phyloP scores from a whole-genome alignment of 2,797 vertebrate genomes.

The Manis crassicaudata region DNA sequence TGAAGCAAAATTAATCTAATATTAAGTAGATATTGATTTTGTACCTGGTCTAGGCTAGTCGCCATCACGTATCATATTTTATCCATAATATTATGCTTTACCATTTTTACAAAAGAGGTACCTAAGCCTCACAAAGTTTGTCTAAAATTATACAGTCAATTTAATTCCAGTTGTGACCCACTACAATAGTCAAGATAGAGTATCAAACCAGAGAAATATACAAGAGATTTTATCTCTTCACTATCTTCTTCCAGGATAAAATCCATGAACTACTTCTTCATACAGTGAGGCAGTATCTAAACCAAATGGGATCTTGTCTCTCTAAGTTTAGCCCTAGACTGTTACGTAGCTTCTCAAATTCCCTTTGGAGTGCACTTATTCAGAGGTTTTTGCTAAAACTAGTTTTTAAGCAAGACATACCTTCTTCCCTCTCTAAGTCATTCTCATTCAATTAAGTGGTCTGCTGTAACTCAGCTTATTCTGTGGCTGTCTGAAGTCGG shows the following conservation, averaged over 20 bases:
- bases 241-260: not conserved
- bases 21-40: slow-evolving; percentile 21
- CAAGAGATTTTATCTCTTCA: not conserved
- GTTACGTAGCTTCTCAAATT: not conserved
- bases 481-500: not conserved
- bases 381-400: not conserved
- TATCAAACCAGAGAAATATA: not conserved
- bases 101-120: not conserved
- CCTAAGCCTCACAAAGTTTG: not conserved
- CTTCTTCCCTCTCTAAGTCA: not conserved
- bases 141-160: not conserved
- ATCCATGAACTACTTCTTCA: not conserved
- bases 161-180: not conserved
- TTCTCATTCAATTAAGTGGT: not conserved
- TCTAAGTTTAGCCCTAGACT: not conserved
- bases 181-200: not conserved
- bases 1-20: not conserved
- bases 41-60: not conserved
- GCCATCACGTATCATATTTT: not conserved
- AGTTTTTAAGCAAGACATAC: not conserved
- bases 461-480: not conserved
- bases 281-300: not conserved
- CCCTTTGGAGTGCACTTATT: not conserved
- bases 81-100: not conserved
- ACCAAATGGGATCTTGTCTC: not conserved